These are phyloP conservation scores for Pterobdella sp. DNA, from an alignment of 2,888 invertebrate species.

Conservation along the genomic window DNA sequence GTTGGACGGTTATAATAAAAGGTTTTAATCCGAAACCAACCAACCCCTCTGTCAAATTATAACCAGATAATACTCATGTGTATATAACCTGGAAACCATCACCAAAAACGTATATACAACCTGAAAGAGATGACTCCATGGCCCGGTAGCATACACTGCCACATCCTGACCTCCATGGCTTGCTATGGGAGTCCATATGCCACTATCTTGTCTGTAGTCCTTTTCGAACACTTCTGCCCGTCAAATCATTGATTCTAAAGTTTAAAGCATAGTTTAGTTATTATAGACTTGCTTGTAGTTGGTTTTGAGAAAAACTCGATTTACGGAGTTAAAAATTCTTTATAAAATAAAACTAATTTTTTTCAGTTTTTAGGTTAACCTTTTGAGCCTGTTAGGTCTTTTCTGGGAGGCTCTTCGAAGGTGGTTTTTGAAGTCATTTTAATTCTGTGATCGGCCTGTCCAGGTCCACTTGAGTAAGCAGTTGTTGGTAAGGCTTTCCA, in stretches of 20 bases:
- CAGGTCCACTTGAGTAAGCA: constrained; percentile 36
- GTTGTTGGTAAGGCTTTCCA: constrained; percentile 33
- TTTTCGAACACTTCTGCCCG: not conserved
- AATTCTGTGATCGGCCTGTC: constrained; percentile 28
- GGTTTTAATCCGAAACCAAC: no score
- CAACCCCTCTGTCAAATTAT: no score
- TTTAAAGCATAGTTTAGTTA: not conserved
- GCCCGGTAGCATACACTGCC: constrained; percentile 42
- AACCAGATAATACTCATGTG: no score
- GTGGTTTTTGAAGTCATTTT: not conserved
- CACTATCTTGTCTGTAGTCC: constrained; percentile 28
- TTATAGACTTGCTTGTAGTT: no score
- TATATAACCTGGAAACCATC: no score
- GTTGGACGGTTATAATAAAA: no score
- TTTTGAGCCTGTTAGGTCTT: no score
- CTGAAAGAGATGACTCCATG: constrained; percentile 15
- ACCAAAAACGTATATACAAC: no score
- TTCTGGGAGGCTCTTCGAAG: constrained; percentile 16
- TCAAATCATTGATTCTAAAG: not conserved
- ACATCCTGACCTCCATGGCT: constrained; percentile 64
- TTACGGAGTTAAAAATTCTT: no score
- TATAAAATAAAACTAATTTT: no score
- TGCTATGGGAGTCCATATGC: constrained; percentile 39
- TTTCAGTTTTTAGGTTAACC: no score
- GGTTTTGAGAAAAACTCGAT: no score